Conservation (phyloP, 1,140 invertebrate genomes). For the Bombus pascuorum region DNA sequence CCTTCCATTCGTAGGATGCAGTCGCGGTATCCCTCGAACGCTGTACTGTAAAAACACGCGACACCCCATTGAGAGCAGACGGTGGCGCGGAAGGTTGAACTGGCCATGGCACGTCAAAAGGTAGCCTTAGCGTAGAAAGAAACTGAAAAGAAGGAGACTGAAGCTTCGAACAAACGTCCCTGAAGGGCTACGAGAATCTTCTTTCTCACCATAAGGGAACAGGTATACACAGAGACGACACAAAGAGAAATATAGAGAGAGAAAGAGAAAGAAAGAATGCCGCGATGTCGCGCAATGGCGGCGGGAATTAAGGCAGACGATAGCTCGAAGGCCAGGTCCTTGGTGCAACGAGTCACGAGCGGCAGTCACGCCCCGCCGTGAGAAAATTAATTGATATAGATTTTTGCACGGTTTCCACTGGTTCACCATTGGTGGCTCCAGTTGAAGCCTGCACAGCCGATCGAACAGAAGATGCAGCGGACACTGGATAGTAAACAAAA, state of each 20-base stretch:
- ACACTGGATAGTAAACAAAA: no score
- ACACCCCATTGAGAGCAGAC: slow-evolving; percentile 4
- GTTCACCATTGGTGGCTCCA: neutral
- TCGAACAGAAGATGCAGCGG: no score
- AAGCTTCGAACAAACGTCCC: slow-evolving; percentile 10
- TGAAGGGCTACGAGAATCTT: slow-evolving; percentile 23
- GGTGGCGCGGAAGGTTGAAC: slow-evolving; percentile 9
- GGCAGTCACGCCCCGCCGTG: slow-evolving; percentile 64
- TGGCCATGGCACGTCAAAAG: slow-evolving; percentile 19
- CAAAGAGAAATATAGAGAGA: neutral
- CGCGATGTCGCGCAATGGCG: slow-evolving; percentile 24
- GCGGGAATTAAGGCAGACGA: slow-evolving; percentile 54
- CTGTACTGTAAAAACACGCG: slow-evolving; percentile 9
- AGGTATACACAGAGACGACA: neutral
- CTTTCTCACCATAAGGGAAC: neutral
- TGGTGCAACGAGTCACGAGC: slow-evolving; percentile 60
- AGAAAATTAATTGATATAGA: slow-evolving; percentile 70
- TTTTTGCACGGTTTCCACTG: slow-evolving; percentile 46
- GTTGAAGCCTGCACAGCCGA: neutral
- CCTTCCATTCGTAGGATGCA: neutral
- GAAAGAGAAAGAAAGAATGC: neutral
- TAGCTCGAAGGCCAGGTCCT: slow-evolving; percentile 56
- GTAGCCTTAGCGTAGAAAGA: neutral
- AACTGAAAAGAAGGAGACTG: neutral
- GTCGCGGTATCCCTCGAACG: neutral